Conservation (phyloP, 2,113 vertebrate genomes). For the Daboia siamensis region DNA sequence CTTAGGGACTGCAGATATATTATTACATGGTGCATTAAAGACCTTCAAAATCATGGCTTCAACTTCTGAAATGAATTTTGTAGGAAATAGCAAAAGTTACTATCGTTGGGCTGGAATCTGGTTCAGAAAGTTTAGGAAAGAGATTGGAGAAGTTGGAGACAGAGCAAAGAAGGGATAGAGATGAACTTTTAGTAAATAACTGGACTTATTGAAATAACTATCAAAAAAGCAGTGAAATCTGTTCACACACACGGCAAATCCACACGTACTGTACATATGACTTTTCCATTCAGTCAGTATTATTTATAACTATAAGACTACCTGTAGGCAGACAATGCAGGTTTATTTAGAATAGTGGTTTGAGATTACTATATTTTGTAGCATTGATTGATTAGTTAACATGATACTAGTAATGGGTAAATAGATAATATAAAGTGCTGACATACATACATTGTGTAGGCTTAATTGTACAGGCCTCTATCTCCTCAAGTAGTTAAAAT, state of each 20-base stretch:
- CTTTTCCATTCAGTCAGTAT: not conserved
- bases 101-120: not conserved
- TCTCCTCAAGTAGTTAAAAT: not conserved
- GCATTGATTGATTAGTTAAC: not conserved
- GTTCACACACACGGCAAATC: not conserved
- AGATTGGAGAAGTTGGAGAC: not conserved
- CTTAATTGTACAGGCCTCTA: not conserved
- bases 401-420: not conserved
- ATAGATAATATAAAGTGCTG: not conserved
- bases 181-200: slow-evolving; percentile 5
- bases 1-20: not conserved
- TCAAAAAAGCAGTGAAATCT: slow-evolving; percentile 5
- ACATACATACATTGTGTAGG: not conserved
- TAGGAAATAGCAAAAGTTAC: not conserved
- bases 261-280: not conserved
- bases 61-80: not conserved
- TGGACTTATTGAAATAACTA: not conserved
- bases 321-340: not conserved
- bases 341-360: not conserved
- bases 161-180: not conserved
- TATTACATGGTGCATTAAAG: not conserved
- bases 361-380: not conserved
- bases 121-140: not conserved
- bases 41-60: not conserved
- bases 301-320: not conserved